These are phyloP conservation scores for Cephus pygmeus DNA, from an alignment of 2,888 invertebrate genomes.

Conservation along the genomic window DNA sequence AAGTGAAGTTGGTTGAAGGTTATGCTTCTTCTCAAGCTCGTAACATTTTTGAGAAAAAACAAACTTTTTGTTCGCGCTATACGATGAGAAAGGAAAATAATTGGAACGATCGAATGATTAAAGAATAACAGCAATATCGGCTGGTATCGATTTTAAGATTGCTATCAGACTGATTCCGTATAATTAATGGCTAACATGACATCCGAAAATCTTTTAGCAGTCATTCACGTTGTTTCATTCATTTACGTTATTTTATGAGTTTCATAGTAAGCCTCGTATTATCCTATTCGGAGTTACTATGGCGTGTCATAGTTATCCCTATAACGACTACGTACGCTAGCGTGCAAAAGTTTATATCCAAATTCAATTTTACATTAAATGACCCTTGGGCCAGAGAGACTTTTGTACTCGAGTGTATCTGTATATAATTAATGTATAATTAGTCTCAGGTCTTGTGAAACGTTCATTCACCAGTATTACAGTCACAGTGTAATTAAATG, in stretches of 20 bases:
- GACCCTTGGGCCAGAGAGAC: neutral
- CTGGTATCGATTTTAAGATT: too few species aligned
- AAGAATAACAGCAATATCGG: neutral
- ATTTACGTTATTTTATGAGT: neutral
- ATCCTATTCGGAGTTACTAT: neutral
- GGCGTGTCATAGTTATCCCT: neutral
- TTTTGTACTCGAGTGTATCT: neutral
- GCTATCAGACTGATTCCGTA: too few species aligned
- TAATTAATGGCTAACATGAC: neutral
- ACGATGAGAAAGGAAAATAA: neutral
- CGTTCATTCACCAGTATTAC: neutral
- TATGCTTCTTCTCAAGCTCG: too few species aligned
- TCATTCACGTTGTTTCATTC: neutral
- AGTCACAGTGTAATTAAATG: neutral
- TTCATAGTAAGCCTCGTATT: neutral
- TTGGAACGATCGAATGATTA: neutral
- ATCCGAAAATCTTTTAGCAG: neutral
- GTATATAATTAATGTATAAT: neutral
- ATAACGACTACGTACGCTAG: neutral
- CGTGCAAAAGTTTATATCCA: neutral
- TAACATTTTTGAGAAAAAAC: too few species aligned
- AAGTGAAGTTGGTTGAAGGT: neutral
- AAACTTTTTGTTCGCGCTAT: too few species aligned
- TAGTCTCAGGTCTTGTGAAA: neutral
- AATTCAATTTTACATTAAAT: neutral